phyloP scores from a whole-genome alignment of 37 sponge, comb jelly and placozoan genomes.

The Cliona cf. orientalis region DNA sequence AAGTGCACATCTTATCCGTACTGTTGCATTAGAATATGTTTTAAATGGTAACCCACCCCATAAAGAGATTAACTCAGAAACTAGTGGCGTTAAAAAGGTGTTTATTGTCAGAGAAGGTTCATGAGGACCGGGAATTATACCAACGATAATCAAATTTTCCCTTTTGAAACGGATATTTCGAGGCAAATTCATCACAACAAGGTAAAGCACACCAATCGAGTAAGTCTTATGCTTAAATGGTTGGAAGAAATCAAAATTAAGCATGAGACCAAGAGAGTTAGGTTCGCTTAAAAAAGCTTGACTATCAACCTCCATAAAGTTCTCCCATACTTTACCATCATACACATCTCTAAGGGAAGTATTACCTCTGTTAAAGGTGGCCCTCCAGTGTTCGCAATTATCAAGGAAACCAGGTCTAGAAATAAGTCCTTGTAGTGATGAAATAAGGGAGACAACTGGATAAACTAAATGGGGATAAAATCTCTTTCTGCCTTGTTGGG shows the following conservation, averaged over 20 bases:
- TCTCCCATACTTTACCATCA: constrained; percentile 3
- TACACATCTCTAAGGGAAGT: neutral
- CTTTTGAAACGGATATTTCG: constrained; percentile 8
- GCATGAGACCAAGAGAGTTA: neutral
- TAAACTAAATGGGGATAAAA: neutral
- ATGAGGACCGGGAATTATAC: constrained; percentile 30
- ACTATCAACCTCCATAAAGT: neutral
- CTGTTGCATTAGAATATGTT: neutral
- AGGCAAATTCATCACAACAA: constrained; percentile 22
- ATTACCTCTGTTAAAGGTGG: neutral
- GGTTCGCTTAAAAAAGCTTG: neutral
- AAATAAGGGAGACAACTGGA: neutral
- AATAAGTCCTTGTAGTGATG: neutral
- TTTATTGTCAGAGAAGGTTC: constrained; percentile 19
- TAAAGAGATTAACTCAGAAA: neutral
- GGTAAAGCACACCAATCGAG: constrained; percentile 30
- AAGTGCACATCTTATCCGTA: constrained; percentile 20
- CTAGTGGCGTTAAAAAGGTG: neutral
- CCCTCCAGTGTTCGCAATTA: neutral
- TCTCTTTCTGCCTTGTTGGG: too few relatives aligned
- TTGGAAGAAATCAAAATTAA: constrained; percentile 44
- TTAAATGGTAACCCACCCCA: neutral
- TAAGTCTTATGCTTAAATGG: constrained; percentile 21
- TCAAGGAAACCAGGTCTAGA: neutral
- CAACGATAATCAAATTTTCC: constrained; percentile 28